phyloP scores from a whole-genome alignment of 2,888 invertebrate genomes.

The Scaptomyza polygonia region DNA sequence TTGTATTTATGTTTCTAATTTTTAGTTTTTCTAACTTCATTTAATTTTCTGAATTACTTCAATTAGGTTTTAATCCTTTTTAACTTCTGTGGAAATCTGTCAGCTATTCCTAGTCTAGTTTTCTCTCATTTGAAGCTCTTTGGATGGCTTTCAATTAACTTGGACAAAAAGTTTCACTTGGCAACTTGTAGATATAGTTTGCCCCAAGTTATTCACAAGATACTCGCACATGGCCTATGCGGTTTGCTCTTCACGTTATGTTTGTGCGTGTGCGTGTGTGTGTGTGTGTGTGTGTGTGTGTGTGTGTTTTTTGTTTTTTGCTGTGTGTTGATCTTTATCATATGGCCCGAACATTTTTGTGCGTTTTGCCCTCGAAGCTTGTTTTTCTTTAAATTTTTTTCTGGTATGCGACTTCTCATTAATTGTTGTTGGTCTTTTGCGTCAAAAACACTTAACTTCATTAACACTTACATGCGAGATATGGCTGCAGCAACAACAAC shows the following conservation, averaged over 20 bases:
- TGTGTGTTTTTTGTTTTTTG: constrained; percentile 33
- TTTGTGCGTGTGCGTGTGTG: constrained; percentile 4
- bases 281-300: constrained; percentile 1
- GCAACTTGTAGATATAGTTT: constrained; percentile 33
- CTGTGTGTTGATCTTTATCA: constrained; percentile 70
- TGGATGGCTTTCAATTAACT: constrained; percentile 49
- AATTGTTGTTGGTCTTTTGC: constrained; percentile 67
- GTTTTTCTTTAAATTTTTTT: constrained; percentile 36
- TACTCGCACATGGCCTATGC: constrained; percentile 44
- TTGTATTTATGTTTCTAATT: too few relatives aligned
- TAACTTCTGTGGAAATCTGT: constrained; percentile 5
- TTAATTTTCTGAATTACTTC: background rate
- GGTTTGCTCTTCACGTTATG: constrained; percentile 18
- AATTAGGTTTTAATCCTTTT: background rate
- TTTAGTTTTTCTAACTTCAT: too few relatives aligned
- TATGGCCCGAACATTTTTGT: constrained; percentile 61
- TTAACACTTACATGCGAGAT: constrained; percentile 78
- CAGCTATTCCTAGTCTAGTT: constrained; percentile 28
- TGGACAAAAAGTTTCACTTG: constrained; percentile 44
- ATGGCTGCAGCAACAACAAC: constrained; percentile 42
- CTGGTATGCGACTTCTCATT: constrained; percentile 71
- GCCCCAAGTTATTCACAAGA: constrained; percentile 37
- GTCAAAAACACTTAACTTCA: constrained; percentile 77
- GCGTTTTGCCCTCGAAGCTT: constrained; percentile 46
- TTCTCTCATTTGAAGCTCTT: constrained; percentile 24